Base-by-base conservation (phyloP, 2,113 vertebrate genomes). In the Diadophis punctatus region DNA sequence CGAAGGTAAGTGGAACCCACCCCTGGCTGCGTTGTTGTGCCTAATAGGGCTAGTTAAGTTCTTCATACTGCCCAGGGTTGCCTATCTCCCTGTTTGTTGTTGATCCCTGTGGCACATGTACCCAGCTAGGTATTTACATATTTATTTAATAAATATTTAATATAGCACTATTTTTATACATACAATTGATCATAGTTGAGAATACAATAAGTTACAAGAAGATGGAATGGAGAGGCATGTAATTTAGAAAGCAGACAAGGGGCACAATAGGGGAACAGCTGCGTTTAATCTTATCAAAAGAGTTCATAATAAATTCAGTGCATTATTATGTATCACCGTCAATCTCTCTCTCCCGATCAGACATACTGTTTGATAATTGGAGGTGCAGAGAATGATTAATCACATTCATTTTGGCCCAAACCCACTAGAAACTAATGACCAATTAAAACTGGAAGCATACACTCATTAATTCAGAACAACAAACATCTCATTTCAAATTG, bases 271-370 rank as follows among this genome's bases (percentile, higher is more conserved):
- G 86, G 49, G 49, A 52, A 52, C 27, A 27, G 16, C 3, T 2
- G 6, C 1, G 7, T 87, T 51, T 51, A 27, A n/a, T 53, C 46
- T 86, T 86, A 48, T 49, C 84, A 48, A 48, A 48, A 48, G 11
- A 39, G 11, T 86, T 27, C 4, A 23, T 14, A 86, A 48, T 86
- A 86, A 9, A n/a, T 87, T 20, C 7, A 18, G 3, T 53, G 30
- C 30, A 52, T 52, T 87, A 52, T 52, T 52, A 87, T 87, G 1
- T 52, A 52, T 53, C 18, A n/a, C 43, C 34, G 8, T 80, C 94
- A 89, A 89, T 91, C 92, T 89, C 89, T 90, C 88, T 95, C 93
- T 96, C 93, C 93, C 89, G 92, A 91, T 96, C 95, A 25, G 86
- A 52, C 60, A 96, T 34, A 88, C 22, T 84, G 93, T 88, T 53